Evolutionary conservation across 2,797 vertebrate genomes (phyloP), one percentile per base, ranked within the genome.

Genomic region (Clarias laeviceps): DNA sequence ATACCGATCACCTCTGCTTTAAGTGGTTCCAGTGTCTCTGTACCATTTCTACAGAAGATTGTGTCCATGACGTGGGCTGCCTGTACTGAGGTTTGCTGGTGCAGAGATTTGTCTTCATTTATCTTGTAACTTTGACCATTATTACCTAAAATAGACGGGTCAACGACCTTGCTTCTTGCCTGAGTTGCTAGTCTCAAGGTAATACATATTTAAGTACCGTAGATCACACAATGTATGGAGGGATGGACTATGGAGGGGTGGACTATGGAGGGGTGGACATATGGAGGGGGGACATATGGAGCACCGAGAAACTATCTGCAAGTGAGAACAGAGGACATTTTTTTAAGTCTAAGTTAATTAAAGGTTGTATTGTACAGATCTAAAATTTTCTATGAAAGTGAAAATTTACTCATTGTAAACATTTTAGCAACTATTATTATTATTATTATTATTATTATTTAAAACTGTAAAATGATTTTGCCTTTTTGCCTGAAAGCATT

Each of bases 1-100:
- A 37, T 88, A 95, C 95, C 95, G 91, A 93, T 92, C 0, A 96
- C 88, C 11, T 95, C 92, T 14, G 95, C 93, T 84, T 90, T 91
- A 0, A 27, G 17, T 0, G 92, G 92, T 84, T 94, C 93, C 0
- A 93, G 93, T 0, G 83, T 91, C 90, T 96, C 95, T 11, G 62
- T 59, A 27, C 88, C 68, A 83, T 87, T 89, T 59, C 82, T 82
- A 56, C 80, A 89, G 61, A 89, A 88, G 24, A 86, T 78, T 4
- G 87, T 81, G 27, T 87, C 69, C 82, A 91, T 88, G 65, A 76
- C 65, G 45, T 24, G 62, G 9, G 6, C 14, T 65, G 27, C 27
- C 78, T 32, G 40, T 32, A 69, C 77, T 56, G 73, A 76, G 61
- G 27, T 5, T 54, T 68, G 50, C 82, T 17, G 40, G 78, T 45